Evolutionary conservation across 2,113 vertebrate species (phyloP).

Genomic region (Ondatra zibethicus): DNA sequence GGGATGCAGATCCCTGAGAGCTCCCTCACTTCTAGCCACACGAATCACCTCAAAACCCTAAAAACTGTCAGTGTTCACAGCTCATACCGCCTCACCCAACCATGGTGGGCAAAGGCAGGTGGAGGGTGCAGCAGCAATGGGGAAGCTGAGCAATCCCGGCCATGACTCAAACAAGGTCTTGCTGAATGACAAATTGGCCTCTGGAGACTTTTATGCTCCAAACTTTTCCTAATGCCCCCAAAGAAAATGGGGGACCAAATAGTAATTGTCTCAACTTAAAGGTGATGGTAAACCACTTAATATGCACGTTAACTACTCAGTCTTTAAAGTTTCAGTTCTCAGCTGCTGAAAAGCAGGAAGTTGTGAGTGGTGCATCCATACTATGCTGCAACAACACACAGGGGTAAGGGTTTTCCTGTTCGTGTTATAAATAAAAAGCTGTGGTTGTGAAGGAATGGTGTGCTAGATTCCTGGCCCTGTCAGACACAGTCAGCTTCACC

Average conservation of each 20-base stretch:
- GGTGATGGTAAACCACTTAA: background rate
- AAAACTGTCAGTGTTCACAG: background rate
- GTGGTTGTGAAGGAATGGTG: background rate
- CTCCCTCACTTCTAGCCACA: background rate
- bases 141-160: background rate
- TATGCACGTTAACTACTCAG: background rate
- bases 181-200: background rate
- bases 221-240: background rate
- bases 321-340: slow-evolving; percentile 32
- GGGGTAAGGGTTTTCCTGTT: background rate
- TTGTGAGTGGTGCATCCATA: background rate
- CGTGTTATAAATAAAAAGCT: background rate
- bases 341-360: background rate
- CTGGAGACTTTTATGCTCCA: background rate
- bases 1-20: background rate
- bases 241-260: background rate
- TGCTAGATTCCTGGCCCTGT: background rate
- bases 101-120: accelerated
- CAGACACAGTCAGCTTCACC: background rate
- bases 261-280: slow-evolving; percentile 5
- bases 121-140: background rate
- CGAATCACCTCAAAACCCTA: background rate
- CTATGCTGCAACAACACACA: background rate
- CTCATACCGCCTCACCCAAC: background rate
- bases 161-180: background rate